A percentile compares a stretch with the other conserved stretches of the same genome.
Conservation (phyloP, 2,888 invertebrate species). For the Leucoma salicis region DNA sequence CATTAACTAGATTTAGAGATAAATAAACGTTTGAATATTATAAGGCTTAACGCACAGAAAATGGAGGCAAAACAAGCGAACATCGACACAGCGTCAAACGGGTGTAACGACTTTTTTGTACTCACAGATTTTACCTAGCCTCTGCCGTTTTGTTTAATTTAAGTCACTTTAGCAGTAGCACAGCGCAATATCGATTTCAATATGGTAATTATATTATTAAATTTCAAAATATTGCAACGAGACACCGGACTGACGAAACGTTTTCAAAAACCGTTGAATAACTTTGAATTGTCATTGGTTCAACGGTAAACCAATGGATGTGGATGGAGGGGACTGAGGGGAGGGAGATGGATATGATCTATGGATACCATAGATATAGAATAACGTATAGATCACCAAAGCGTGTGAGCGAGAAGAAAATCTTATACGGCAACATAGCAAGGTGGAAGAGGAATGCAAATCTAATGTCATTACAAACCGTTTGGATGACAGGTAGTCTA, state of each 20-base stretch:
- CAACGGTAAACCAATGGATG: conserved; percentile 48
- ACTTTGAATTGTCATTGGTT: conserved; percentile 63
- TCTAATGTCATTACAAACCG: too few species aligned
- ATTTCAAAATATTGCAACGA: conserved; percentile 56
- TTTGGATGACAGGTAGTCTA: too few species aligned
- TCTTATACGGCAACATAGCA: too few species aligned
- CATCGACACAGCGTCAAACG: conserved; percentile 58
- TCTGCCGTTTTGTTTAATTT: conserved; percentile 56
- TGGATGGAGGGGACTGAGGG: too few species aligned
- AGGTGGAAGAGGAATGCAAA: too few species aligned
- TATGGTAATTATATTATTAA: conserved; percentile 50
- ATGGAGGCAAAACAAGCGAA: conserved; percentile 81
- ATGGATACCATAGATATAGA: too few species aligned
- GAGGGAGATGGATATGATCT: conserved; percentile 26
- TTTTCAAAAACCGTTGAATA: conserved; percentile 74
- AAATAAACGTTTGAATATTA: conserved; percentile 58
- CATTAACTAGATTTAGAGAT: conserved; percentile 23
- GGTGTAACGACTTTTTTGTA: conserved; percentile 44
- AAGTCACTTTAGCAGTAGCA: conserved; percentile 48
- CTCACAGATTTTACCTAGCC: conserved; percentile 61
- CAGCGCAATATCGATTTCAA: conserved; percentile 39
- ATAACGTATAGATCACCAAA: too few species aligned
- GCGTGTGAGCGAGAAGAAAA: too few species aligned
- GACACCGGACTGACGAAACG: conserved; percentile 65
- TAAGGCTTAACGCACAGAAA: conserved; percentile 64